Conservation (phyloP, 2,888 invertebrate species). For the Tolmerus cingulatus region DNA sequence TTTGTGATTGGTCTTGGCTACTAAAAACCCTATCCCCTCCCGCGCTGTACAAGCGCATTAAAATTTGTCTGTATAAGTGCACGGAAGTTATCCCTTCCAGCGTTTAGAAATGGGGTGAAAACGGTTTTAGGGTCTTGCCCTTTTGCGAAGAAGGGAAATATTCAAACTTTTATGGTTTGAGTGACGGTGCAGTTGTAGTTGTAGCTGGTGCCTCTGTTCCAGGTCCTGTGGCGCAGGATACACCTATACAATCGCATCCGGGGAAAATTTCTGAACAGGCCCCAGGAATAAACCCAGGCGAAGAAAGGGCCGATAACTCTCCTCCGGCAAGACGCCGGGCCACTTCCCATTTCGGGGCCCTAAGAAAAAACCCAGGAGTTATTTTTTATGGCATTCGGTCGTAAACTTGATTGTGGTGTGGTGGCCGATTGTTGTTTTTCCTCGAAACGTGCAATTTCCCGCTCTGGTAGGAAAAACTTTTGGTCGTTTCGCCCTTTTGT, state of each 20-base stretch:
- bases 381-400: conserved; percentile 64
- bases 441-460: conserved; percentile 18
- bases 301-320: conserved; percentile 26
- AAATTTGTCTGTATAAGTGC: conserved; percentile 5
- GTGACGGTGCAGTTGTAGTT: background rate
- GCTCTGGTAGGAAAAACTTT: background rate
- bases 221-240: background rate
- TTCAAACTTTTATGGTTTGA: background rate
- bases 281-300: background rate
- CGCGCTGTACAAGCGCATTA: conserved; percentile 25
- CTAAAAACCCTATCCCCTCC: conserved; percentile 47
- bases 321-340: conserved; percentile 21
- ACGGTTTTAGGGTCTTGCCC: conserved; percentile 31
- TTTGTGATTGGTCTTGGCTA: conserved; percentile 45
- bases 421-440: conserved; percentile 49
- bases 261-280: background rate
- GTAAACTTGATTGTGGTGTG: conserved; percentile 60
- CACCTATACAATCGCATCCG: background rate
- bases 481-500: conserved; percentile 6
- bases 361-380: conserved; percentile 55
- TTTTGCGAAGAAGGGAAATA: background rate
- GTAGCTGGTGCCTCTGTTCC: background rate
- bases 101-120: conserved; percentile 36
- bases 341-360: conserved; percentile 36
- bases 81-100: conserved; percentile 20